Evolutionary conservation across 2,797 vertebrate species (phyloP), one percentile per base, ranked within the genome.

Genomic region (Moxostoma hubbsi): DNA sequence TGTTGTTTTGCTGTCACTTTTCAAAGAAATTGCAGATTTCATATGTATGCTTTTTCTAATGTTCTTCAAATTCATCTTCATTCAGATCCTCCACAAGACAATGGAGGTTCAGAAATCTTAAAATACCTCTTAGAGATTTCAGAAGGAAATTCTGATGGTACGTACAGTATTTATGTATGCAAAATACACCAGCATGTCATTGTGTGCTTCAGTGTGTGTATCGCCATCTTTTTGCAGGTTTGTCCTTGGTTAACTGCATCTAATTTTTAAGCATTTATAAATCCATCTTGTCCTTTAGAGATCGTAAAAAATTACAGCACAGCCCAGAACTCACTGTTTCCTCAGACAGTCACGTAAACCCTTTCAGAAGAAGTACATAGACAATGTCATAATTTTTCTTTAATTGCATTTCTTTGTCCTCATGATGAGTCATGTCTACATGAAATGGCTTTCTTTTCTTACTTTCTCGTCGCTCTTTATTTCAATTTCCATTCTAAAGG

Each of bases 101-200:
- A 95, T 6, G 97, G 97, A 1, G 97, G 97, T 81, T 97, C 97
- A 1, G 97, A 97, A 90, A 96, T 96, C 85, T 93, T 99, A 0
- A 97, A 96, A 55, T 98, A 98, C 79, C 93, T 98, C 73, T 90
- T 99, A 47, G 97, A 99, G 91, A 95, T 96, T 89, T 96, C 96
- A 66, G 95, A 98, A 89, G 97, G 96, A 77, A 94, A 91, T 89
- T 95, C 92, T 49, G 97, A 99, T 94, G 96, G 97, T 98, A 89
- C 24, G 24, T 24, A 24, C 24, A 63, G 68, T 69, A 18, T 80
- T 12, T 62, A 15, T 64, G 11, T 61, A 57, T 7, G 46, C 9
- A 46, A 51, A 18, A 5, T 45, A 12, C 7, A 47, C 46, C 9
- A 24, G 24, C 24, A 24, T 24, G 1, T 24, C 1, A 24, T 24